Evolutionary conservation across 2,888 invertebrate species (phyloP).

Genomic region (Tanaodytes sp.): DNA sequence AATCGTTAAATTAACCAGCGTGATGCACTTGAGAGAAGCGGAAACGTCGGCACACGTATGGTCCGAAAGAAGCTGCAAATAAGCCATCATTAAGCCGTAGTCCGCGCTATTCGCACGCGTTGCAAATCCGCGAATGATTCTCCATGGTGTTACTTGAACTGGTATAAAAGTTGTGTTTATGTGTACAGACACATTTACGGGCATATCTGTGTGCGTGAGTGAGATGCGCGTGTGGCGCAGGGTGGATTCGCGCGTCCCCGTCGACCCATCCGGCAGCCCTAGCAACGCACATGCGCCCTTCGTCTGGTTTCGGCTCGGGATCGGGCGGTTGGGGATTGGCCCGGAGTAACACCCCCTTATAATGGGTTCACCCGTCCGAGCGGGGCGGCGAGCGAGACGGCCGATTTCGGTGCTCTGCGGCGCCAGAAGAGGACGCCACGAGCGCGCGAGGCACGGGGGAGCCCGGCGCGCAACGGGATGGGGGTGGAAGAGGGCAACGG

Average conservation of each 20-base stretch:
- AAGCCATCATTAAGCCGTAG: too few relatives aligned
- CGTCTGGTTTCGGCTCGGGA: slow-evolving; percentile 61
- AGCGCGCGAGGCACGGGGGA: slow-evolving; percentile 26
- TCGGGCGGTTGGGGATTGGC: slow-evolving; percentile 72
- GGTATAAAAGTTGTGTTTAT: too few relatives aligned
- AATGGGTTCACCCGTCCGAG: slow-evolving; percentile 73
- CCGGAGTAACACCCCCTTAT: slow-evolving; percentile 73
- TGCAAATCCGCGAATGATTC: too few relatives aligned
- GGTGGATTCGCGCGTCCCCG: slow-evolving; percentile 61
- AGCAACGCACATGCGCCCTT: slow-evolving; percentile 73
- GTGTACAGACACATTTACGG: too few relatives aligned
- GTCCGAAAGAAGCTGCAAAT: too few relatives aligned
- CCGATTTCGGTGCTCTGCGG: slow-evolving; percentile 10
- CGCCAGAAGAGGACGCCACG: slow-evolving; percentile 49
- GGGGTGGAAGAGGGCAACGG: slow-evolving; percentile 71
- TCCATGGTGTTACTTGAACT: too few relatives aligned
- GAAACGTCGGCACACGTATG: too few relatives aligned
- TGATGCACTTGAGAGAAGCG: too few relatives aligned
- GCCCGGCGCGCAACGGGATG: slow-evolving; percentile 18
- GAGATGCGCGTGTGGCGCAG: slow-evolving; percentile 12
- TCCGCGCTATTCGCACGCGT: too few relatives aligned
- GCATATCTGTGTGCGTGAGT: slow-evolving; percentile 10
- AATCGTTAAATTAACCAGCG: too few relatives aligned
- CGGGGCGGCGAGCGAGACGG: slow-evolving; percentile 53
- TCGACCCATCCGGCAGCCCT: slow-evolving; percentile 70